Base-by-base conservation (phyloP, 1,140 invertebrate species). In the Trichomalopsis sarcophagae region DNA sequence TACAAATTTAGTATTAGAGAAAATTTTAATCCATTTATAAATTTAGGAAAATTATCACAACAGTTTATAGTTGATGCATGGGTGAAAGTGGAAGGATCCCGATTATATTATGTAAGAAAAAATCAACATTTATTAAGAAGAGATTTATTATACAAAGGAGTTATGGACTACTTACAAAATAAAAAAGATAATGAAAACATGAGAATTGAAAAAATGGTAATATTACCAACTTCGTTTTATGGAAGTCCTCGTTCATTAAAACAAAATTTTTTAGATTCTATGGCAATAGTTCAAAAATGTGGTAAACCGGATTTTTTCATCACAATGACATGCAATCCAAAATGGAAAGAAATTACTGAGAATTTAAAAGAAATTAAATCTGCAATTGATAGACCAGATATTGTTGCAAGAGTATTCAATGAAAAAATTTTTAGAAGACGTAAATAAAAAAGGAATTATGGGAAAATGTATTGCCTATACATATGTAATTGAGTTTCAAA, bases 311-410 rank as follows among this genome's bases (percentile, higher is more conserved):
- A 86, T 76, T 21, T 84, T 3, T 86, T 86, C 30, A 80, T 86
- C 13, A 86, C 77, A 14, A 84, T 84, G 84, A 85, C 78, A 4
- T 81, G 78, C 62, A 85, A 81, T 81, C 69, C 84, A 23, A 76
- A 66, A 36, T 85, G 84, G 84, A 40, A n/a, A 27, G 78, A 85
- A 79, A 91, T 87, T 89, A 90, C 69, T 84, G 84, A 88, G 80
- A 82, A 89, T 82, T 85, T 93, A 84, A 84, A 91, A 27, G 84
- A 79, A n/a, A 88, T 89, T 50, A 88, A 92, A 91, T 82, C 86
- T 88, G 81, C 89, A 79, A 10, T 82, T 85, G 89, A 91, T 91
- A 84, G 89, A 62, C 90, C 91, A 81, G 91, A 40, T 55, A 36
- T 83, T 68, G 30, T 75, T 10, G 74, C 74, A 23, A 27, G 74